phyloP scores from a whole-genome alignment of 2,797 vertebrate species.

The Bradypodion ventrale region DNA sequence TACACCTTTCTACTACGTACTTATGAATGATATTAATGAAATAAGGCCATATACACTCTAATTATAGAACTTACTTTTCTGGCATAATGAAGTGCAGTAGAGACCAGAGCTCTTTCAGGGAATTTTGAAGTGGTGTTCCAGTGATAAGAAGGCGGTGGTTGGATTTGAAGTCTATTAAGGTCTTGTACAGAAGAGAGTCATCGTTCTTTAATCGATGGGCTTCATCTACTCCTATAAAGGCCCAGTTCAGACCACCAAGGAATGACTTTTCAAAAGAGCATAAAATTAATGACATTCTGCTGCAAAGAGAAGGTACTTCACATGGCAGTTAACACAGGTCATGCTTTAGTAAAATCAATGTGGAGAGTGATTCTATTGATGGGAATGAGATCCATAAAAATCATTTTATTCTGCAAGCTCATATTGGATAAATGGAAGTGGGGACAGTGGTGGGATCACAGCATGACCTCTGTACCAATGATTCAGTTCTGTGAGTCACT shows the following conservation, averaged over 20 bases:
- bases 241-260: slow-evolving; percentile 93
- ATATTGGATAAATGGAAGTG: background rate
- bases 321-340: background rate
- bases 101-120: slow-evolving; percentile 98
- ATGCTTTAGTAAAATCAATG: background rate
- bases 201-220: slow-evolving; percentile 98
- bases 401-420: background rate
- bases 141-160: slow-evolving; percentile 98
- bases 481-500: too few species aligned
- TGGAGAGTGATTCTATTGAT: background rate
- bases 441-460: background rate
- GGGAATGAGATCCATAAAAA: background rate
- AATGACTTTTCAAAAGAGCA: slow-evolving; percentile 84
- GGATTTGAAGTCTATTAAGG: slow-evolving; percentile 98
- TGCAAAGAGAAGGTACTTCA: slow-evolving; percentile 25
- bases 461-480: too few species aligned
- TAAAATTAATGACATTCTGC: slow-evolving; percentile 27
- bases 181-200: slow-evolving; percentile 97
- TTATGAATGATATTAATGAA: background rate
- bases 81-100: slow-evolving; percentile 99
- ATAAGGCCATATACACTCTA: background rate
- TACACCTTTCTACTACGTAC: background rate
- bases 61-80: slow-evolving; percentile 87
- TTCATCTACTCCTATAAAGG: slow-evolving; percentile 96
- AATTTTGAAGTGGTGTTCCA: slow-evolving; percentile 97